These are phyloP conservation scores for Tokudaia muenninki DNA, from an alignment of 2,797 vertebrate genomes.

Conservation along the genomic window DNA sequence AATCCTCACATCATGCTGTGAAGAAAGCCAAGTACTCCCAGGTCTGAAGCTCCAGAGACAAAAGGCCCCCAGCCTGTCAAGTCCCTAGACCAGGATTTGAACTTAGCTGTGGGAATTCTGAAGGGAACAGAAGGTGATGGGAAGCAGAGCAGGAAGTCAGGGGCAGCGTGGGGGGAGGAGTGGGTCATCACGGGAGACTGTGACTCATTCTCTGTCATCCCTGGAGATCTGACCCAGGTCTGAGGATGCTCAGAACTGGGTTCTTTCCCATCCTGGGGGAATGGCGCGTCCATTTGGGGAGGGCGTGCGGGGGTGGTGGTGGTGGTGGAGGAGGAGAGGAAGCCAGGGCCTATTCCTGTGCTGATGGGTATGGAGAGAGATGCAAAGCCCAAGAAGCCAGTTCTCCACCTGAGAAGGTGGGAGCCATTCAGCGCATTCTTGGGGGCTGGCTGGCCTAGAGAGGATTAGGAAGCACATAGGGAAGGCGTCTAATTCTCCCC, in stretches of 20 bases:
- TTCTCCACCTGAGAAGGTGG: neutral
- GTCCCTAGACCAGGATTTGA: constrained; percentile 21
- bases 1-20: neutral
- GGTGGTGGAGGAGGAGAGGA: neutral
- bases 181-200: neutral
- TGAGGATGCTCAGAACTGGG: neutral
- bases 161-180: constrained; percentile 19
- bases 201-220: constrained; percentile 59
- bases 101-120: constrained; percentile 42
- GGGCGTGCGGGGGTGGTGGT: neutral
- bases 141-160: constrained; percentile 55
- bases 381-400: neutral
- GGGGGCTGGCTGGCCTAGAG: neutral
- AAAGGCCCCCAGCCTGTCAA: neutral
- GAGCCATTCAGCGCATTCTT: neutral
- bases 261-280: constrained; percentile 52
- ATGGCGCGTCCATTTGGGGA: neutral
- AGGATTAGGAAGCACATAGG: neutral
- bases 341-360: neutral
- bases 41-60: neutral
- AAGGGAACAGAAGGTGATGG: constrained; percentile 49
- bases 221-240: constrained; percentile 67
- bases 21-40: neutral
- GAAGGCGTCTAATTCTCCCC: neutral
- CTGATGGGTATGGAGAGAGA: neutral